Conservation (phyloP, 2,113 vertebrate genomes). For the Pelecanoides urinatrix region DNA sequence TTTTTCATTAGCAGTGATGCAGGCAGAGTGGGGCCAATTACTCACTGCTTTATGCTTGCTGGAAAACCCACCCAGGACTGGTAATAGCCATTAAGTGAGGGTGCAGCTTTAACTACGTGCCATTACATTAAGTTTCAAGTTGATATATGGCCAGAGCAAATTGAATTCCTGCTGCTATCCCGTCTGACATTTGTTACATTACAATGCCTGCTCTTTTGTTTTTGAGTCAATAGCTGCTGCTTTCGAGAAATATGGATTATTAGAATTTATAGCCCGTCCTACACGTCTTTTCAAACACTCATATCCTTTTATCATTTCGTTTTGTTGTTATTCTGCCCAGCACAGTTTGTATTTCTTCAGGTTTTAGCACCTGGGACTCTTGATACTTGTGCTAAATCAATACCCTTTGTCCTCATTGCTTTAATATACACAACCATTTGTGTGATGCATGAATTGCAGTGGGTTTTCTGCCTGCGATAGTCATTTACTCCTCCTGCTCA, state of each 20-base stretch:
- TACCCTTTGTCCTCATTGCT: slow-evolving; percentile 69
- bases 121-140: slow-evolving; percentile 65
- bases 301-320: slow-evolving; percentile 72
- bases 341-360: slow-evolving; percentile 65
- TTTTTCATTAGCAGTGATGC: slow-evolving; percentile 44
- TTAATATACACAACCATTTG: slow-evolving; percentile 70
- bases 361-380: slow-evolving; percentile 69
- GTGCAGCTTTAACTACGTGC: slow-evolving; percentile 65
- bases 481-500: slow-evolving; percentile 47
- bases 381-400: slow-evolving; percentile 68
- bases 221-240: slow-evolving; percentile 72
- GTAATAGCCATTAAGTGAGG: slow-evolving; percentile 68
- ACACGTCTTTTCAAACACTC: slow-evolving; percentile 61
- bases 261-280: slow-evolving; percentile 70
- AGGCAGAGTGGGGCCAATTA: slow-evolving; percentile 46
- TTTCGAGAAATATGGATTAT: slow-evolving; percentile 76
- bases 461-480: slow-evolving; percentile 45
- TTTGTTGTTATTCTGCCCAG: slow-evolving; percentile 65
- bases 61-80: slow-evolving; percentile 61
- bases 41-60: slow-evolving; percentile 61
- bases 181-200: slow-evolving; percentile 71
- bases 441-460: slow-evolving; percentile 68
- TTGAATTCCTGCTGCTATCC: slow-evolving; percentile 72
- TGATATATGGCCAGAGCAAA: slow-evolving; percentile 68
- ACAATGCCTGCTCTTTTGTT: slow-evolving; percentile 69